A percentile compares a stretch with the other conserved stretches of the same genome.
These are phyloP conservation scores for Pteronura brasiliensis DNA, from an alignment of 2,113 vertebrate genomes.

Conservation along the genomic window DNA sequence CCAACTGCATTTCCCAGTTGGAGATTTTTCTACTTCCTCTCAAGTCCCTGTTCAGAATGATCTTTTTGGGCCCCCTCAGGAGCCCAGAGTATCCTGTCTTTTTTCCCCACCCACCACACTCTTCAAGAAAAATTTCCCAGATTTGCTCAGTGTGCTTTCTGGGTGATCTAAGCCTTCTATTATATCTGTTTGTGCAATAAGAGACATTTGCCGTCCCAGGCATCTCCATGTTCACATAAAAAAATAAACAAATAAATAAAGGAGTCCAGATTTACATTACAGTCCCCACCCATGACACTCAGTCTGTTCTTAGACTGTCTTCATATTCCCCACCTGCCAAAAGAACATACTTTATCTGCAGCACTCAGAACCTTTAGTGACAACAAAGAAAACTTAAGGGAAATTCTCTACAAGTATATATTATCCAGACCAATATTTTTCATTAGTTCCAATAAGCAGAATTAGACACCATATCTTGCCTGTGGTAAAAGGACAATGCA, in stretches of 20 bases:
- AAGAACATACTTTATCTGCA: neutral
- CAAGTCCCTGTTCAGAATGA: neutral
- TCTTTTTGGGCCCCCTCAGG: accelerated
- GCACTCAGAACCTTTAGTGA: neutral
- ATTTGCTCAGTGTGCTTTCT: neutral
- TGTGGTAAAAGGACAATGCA: neutral
- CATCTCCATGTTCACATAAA: neutral
- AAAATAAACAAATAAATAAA: neutral
- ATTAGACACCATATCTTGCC: neutral
- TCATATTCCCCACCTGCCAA: neutral
- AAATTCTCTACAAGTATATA: neutral
- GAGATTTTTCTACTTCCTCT: neutral
- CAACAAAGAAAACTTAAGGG: neutral
- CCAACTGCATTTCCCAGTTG: neutral
- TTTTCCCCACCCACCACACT: neutral
- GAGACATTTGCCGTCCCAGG: neutral
- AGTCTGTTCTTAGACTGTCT: neutral
- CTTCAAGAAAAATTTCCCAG: neutral
- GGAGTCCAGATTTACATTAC: neutral
- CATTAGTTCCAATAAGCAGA: neutral
- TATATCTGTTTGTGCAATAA: neutral
- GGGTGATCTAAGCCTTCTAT: neutral
- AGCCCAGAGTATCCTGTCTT: neutral
- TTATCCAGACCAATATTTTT: neutral
- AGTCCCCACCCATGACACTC: neutral